Evolutionary conservation across 2,888 invertebrate species (phyloP).

Genomic region (Drosophila lacicola): DNA sequence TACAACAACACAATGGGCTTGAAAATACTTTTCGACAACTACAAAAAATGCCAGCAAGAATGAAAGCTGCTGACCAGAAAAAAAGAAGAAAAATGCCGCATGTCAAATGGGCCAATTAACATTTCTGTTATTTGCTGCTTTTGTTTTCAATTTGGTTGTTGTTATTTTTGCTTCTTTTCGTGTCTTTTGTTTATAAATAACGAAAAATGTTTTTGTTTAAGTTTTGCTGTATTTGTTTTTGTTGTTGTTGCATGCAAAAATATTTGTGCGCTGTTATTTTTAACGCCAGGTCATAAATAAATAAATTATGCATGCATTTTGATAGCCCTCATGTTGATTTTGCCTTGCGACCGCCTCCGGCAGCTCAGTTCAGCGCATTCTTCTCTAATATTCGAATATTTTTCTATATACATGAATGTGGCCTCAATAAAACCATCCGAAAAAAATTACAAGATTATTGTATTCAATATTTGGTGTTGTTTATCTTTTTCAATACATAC

Average conservation of each 20-base stretch:
- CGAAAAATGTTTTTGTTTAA: constrained; percentile 69
- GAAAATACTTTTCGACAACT: constrained; percentile 67
- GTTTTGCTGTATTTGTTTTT: constrained; percentile 24
- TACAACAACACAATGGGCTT: constrained; percentile 25
- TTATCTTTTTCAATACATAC: constrained; percentile 52
- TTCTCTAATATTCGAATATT: constrained; percentile 43
- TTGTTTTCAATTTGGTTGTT: constrained; percentile 44
- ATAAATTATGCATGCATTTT: constrained; percentile 71
- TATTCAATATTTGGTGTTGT: constrained; percentile 57
- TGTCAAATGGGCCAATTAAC: constrained; percentile 81
- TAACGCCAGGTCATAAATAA: constrained; percentile 62
- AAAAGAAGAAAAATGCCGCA: constrained; percentile 67
- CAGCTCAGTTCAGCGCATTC: constrained; percentile 2
- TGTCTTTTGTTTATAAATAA: constrained; percentile 77
- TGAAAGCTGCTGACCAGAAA: constrained; percentile 59
- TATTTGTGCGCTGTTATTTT: constrained; percentile 67
- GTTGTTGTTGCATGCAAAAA: constrained; percentile 66
- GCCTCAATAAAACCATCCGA: constrained; percentile 33
- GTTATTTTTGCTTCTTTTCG: constrained; percentile 1
- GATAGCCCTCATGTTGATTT: constrained; percentile 24
- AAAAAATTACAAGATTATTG: constrained; percentile 62
- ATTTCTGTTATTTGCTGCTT: constrained; percentile 74
- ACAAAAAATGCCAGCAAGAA: constrained; percentile 55
- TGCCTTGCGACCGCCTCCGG: not conserved
- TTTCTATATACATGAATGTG: constrained; percentile 57